These are phyloP conservation scores for Sesia bembeciformis DNA, from an alignment of 2,888 invertebrate species.

Conservation along the genomic window DNA sequence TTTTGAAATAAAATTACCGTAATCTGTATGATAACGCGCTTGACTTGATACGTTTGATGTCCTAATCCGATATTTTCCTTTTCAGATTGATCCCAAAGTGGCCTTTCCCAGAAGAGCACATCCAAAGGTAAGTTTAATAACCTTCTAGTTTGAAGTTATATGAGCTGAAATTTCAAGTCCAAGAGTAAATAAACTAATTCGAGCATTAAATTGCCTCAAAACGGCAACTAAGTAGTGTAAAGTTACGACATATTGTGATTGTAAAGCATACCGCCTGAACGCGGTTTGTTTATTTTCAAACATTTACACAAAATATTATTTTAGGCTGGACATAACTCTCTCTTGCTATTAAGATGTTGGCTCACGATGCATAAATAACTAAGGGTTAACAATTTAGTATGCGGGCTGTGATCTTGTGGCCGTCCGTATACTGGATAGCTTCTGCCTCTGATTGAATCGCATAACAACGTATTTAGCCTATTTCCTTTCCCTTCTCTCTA, in stretches of 20 bases:
- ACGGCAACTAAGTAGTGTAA: slow-evolving; percentile 27
- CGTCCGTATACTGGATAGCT: slow-evolving; percentile 43
- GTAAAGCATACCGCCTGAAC: slow-evolving; percentile 42
- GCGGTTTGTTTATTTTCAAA: slow-evolving; percentile 65
- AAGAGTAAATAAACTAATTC: slow-evolving; percentile 42
- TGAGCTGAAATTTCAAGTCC: slow-evolving; percentile 48
- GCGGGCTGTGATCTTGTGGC: slow-evolving; percentile 53
- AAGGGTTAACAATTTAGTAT: slow-evolving; percentile 69
- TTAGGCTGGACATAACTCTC: slow-evolving; percentile 69
- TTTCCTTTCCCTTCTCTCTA: slow-evolving; percentile 21
- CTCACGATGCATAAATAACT: slow-evolving; percentile 70
- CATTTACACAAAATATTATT: slow-evolving; percentile 72
- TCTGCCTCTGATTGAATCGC: slow-evolving; percentile 53
- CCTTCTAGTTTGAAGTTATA: slow-evolving; percentile 24
- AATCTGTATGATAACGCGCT: too few species aligned
- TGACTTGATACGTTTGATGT: too few species aligned
- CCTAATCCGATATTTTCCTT: slow-evolving; percentile 42
- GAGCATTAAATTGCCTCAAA: slow-evolving; percentile 45
- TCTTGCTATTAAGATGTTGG: slow-evolving; percentile 67
- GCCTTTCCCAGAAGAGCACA: slow-evolving; percentile 99
- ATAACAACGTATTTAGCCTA: slow-evolving; percentile 48
- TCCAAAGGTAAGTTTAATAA: slow-evolving; percentile 89
- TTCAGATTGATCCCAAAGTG: slow-evolving; percentile 99
- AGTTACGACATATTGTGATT: slow-evolving; percentile 50
- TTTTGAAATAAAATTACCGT: too few species aligned